phyloP scores from a whole-genome alignment of 2,797 vertebrate species.

The Crax fasciolata region DNA sequence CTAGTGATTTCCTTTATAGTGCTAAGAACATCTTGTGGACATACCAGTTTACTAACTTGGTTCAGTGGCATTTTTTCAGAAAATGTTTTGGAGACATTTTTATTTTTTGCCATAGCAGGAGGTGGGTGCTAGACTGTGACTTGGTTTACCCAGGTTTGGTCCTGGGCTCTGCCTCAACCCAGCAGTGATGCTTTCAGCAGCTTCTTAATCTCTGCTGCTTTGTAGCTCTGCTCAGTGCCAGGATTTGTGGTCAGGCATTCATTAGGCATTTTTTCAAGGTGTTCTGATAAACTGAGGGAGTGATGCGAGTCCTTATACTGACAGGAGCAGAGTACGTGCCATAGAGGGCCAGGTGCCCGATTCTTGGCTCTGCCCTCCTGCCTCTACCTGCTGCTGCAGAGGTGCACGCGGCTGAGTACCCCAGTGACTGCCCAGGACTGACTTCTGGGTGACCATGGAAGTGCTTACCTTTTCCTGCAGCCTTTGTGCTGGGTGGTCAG shows the following conservation, averaged over 20 bases:
- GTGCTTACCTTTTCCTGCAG: background rate
- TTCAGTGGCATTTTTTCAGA: background rate
- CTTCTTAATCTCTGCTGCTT: background rate
- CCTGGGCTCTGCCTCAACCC: background rate
- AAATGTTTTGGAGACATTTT: background rate
- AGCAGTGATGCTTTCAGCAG: background rate
- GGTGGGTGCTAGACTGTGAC: background rate
- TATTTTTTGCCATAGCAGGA: background rate
- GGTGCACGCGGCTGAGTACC: background rate
- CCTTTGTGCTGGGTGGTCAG: background rate
- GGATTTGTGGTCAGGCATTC: background rate
- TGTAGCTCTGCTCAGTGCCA: background rate
- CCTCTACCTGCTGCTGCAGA: background rate
- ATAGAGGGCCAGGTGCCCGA: too few species aligned
- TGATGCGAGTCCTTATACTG: background rate
- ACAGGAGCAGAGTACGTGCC: background rate
- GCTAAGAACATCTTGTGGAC: background rate
- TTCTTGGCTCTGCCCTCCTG: background rate
- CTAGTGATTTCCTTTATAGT: background rate
- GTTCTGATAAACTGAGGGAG: background rate
- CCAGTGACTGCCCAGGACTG: background rate
- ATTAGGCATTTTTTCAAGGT: background rate
- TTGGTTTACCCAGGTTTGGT: background rate
- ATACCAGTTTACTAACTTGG: fast-evolving
- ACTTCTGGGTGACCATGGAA: background rate